Percentiles rank a stretch among this genome's conserved stretches.
phyloP scores from a whole-genome alignment of 2,888 invertebrate genomes.

The Emmelina monodactyla region DNA sequence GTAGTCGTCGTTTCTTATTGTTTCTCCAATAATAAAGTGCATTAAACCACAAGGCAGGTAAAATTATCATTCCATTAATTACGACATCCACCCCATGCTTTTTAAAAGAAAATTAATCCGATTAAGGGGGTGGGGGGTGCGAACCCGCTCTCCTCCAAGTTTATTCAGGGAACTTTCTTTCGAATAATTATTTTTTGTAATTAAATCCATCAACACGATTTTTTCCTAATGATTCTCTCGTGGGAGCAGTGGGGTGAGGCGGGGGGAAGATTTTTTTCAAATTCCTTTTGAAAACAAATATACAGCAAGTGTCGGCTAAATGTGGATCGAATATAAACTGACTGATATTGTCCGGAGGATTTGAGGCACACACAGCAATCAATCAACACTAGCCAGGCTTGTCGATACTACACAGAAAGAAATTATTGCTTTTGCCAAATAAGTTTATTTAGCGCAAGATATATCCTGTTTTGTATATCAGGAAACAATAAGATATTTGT shows the following conservation, averaged over 20 bases:
- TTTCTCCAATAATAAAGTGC: conserved; percentile 29
- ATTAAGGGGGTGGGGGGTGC: conserved; percentile 63
- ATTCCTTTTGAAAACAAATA: conserved; percentile 28
- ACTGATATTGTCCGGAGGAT: too few relatives aligned
- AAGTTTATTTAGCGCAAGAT: too few relatives aligned
- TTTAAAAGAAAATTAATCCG: conserved; percentile 67
- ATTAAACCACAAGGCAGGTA: conserved; percentile 55
- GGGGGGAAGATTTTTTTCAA: conserved; percentile 30
- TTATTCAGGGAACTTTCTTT: conserved; percentile 64
- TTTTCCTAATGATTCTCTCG: conserved; percentile 65
- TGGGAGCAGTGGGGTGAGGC: conserved; percentile 32
- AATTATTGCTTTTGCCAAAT: too few relatives aligned
- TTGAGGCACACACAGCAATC: too few relatives aligned
- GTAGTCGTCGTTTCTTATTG: conserved; percentile 5
- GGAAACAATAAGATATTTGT: too few relatives aligned
- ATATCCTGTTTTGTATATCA: too few relatives aligned
- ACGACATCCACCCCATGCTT: conserved; percentile 59
- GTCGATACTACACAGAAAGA: too few relatives aligned
- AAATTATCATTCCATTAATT: conserved; percentile 67
- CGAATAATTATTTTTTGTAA: conserved; percentile 67
- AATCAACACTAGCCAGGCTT: too few relatives aligned
- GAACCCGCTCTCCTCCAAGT: conserved; percentile 63
- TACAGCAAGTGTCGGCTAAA: conserved; percentile 18
- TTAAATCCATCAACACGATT: conserved; percentile 68
- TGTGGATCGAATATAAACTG: too few relatives aligned